Evolutionary conservation across 2,888 invertebrate species (phyloP), one percentile per base, ranked within the genome.

Genomic region (Hedychridium roseum): DNA sequence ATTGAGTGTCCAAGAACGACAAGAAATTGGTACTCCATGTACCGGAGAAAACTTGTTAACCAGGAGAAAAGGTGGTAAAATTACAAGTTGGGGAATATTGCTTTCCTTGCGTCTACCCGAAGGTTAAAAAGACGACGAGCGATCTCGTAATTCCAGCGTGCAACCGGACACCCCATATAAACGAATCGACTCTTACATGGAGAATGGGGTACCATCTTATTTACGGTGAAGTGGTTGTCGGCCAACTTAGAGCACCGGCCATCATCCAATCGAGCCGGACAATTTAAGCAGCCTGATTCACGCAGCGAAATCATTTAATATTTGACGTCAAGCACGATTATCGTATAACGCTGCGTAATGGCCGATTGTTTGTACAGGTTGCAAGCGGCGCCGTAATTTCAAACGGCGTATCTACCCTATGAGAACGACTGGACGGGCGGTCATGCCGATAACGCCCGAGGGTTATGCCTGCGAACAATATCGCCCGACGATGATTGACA

Each of bases 211-310:
- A 60, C 59, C 62, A 64, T 73, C 72, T 73, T 73, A 72, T 73
- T 72, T 71, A 70, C 66, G 64, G 50, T 70, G 70, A 69, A 72
- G 70, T 70, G 70, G 68, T 73, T 71, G 70, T 71, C 71, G 71
- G 70, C 64, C 70, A 72, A 72, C 72, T 73, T 73, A 68, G 70
- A 70, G 57, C 55, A 55, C 54, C 60, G 60, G 66, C 70, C 61
- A 73, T 73, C 71, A 73, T 73, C 59, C 72, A 73, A 73, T 73
- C 71, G 70, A 73, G 61, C 59, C 51, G 60, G 65, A 69, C 68
- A 72, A 73, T 73, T 73, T 69, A 70, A 70, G 61, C 70, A 72
- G 68, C 71, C 70, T 70, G 72, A 72, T 72, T 72, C 72, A 69
- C 65, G 72, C 68, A 66, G 72, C 70, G 71, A 71, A 70, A 71